Conservation (phyloP, 1,140 invertebrate genomes). For the Melanaphis sacchari region DNA sequence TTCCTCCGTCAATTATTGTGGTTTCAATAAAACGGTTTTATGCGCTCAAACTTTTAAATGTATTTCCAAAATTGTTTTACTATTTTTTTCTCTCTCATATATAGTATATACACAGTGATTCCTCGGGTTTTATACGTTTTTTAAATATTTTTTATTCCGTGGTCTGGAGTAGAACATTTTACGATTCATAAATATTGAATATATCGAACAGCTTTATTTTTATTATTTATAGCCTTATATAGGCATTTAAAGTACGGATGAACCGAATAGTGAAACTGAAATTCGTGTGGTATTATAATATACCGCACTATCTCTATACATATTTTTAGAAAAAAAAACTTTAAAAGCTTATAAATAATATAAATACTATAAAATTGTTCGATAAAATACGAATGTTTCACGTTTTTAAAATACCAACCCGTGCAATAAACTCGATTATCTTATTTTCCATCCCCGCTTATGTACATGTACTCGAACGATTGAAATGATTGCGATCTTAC, state of each 20-base stretch:
- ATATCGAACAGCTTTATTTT: background rate
- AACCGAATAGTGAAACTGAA: background rate
- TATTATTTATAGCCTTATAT: background rate
- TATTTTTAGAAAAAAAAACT: background rate
- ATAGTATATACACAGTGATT: background rate
- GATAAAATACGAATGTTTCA: background rate
- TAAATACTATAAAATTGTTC: background rate
- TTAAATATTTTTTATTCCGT: background rate
- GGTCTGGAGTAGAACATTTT: background rate
- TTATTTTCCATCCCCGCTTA: background rate
- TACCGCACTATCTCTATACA: background rate
- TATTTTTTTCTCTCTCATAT: background rate
- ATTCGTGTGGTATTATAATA: background rate
- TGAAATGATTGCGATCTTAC: background rate
- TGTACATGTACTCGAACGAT: background rate
- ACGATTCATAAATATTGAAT: constrained; percentile 15
- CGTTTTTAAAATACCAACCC: background rate
- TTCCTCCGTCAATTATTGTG: background rate
- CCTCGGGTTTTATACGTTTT: background rate
- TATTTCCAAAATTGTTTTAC: background rate
- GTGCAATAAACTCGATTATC: background rate
- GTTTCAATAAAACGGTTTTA: background rate
- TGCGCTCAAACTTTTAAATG: background rate
- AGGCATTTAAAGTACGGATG: background rate
- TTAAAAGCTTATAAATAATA: constrained; percentile 6